Percentiles rank a stretch among this genome's conserved stretches.
phyloP scores from a whole-genome alignment of 2,797 vertebrate species.

The Alcedo atthis region DNA sequence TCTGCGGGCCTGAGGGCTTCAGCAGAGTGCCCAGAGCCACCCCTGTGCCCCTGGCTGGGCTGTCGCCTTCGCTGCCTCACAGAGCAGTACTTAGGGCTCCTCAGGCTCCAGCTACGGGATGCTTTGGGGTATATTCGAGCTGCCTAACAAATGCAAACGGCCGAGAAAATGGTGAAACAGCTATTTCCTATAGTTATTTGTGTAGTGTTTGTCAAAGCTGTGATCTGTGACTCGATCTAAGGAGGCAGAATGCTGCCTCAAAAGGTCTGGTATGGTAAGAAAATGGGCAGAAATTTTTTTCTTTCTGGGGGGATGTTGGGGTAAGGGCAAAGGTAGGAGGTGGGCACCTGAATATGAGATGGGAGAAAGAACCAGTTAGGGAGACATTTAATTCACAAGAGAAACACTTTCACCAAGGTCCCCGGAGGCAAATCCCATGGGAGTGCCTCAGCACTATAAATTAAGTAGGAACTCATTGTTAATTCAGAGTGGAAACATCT shows the following conservation, averaged over 20 bases:
- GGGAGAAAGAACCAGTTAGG: not conserved
- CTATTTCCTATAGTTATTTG: rapidly evolving
- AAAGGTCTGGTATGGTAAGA: not conserved
- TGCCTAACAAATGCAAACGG: not conserved
- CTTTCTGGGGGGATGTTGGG: too few relatives aligned
- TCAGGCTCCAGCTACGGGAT: not conserved
- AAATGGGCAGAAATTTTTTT: not conserved
- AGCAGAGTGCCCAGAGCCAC: rapidly evolving
- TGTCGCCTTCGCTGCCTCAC: not conserved
- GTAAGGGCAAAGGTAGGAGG: not conserved
- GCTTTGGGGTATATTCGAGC: rapidly evolving
- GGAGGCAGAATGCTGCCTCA: not conserved
- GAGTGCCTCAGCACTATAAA: not conserved
- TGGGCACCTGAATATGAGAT: not conserved
- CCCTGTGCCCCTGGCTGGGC: not conserved
- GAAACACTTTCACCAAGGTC: rapidly evolving
- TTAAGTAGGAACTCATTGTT: conserved; percentile 16
- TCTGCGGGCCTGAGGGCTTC: not conserved
- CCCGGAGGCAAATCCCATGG: not conserved
- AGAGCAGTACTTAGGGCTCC: not conserved
- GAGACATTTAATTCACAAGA: rapidly evolving
- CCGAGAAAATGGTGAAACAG: not conserved
- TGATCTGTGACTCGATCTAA: too few relatives aligned
- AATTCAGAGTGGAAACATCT: conserved; percentile 48
- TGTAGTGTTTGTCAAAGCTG: not conserved